Evolutionary conservation across 2,888 invertebrate genomes (phyloP).

Genomic region (Catocala fraxini): DNA sequence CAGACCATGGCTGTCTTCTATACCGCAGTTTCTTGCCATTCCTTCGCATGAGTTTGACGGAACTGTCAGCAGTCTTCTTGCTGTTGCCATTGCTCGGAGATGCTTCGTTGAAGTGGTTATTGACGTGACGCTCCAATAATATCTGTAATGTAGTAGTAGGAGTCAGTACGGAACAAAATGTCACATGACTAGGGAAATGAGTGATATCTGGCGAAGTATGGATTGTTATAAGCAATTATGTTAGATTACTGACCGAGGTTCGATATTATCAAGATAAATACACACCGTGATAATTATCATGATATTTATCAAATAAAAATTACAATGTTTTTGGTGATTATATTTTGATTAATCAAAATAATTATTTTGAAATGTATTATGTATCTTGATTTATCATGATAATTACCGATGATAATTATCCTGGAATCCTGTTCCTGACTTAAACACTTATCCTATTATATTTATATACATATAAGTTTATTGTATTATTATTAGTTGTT

Average conservation of each 20-base stretch:
- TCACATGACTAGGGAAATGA: neutral
- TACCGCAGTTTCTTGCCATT: slow-evolving; percentile 96
- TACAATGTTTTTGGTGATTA: too few species aligned
- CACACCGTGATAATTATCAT: neutral
- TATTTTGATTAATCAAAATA: too few species aligned
- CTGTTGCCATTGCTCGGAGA: slow-evolving; percentile 86
- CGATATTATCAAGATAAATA: neutral
- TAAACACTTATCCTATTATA: too few species aligned
- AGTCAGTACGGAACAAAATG: slow-evolving; percentile 18
- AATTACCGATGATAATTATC: too few species aligned
- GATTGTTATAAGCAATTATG: too few species aligned
- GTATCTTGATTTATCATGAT: too few species aligned
- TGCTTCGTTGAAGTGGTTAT: slow-evolving; percentile 94
- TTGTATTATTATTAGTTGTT: too few species aligned
- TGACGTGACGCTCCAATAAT: slow-evolving; percentile 96
- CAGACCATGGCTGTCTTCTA: slow-evolving; percentile 95
- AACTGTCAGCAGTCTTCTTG: slow-evolving; percentile 91
- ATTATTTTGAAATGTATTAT: too few species aligned
- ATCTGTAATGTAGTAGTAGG: slow-evolving; percentile 82
- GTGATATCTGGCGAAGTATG: neutral
- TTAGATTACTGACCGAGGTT: too few species aligned
- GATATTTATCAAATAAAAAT: too few species aligned
- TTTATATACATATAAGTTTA: too few species aligned
- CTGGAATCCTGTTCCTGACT: too few species aligned
- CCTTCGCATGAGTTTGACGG: slow-evolving; percentile 92